Conservation (phyloP, 2,797 vertebrate species). For the Rhinichthys osculus region DNA sequence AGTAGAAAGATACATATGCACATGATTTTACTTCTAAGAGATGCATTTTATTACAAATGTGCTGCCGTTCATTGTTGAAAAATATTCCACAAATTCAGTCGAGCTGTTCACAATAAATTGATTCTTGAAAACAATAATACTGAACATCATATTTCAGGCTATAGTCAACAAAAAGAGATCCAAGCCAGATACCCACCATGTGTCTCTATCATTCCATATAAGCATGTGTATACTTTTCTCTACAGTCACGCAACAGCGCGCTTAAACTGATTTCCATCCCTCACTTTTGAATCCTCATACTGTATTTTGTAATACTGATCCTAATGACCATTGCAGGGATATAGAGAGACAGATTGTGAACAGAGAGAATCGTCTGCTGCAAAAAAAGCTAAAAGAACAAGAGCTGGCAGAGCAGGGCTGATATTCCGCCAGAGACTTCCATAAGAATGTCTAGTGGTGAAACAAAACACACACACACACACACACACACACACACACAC, state of each 20-base stretch:
- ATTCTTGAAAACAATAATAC: not conserved
- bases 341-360: slow-evolving; percentile 28
- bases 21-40: slow-evolving; percentile 14
- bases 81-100: not conserved
- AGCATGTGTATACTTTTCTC: slow-evolving; percentile 33
- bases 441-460: slow-evolving; percentile 46
- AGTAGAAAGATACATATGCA: not conserved
- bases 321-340: slow-evolving; percentile 43
- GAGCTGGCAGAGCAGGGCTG: slow-evolving; percentile 38
- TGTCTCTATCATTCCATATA: slow-evolving; percentile 21
- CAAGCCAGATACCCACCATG: slow-evolving; percentile 28
- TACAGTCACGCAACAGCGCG: slow-evolving; percentile 2
- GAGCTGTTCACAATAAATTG: slow-evolving; percentile 8
- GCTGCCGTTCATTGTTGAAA: not conserved
- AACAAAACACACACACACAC: slow-evolving; percentile 35
- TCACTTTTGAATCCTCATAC: slow-evolving; percentile 26
- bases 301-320: slow-evolving; percentile 53
- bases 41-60: slow-evolving; percentile 14
- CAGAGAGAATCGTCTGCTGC: slow-evolving; percentile 33
- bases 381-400: slow-evolving; percentile 23
- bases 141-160: not conserved
- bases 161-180: slow-evolving; percentile 8
- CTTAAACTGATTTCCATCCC: slow-evolving; percentile 17
- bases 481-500: no score
- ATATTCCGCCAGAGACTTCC: slow-evolving; percentile 43